Base-by-base conservation (phyloP, 2,113 vertebrate species). In the Cephalopterus ornatus region DNA sequence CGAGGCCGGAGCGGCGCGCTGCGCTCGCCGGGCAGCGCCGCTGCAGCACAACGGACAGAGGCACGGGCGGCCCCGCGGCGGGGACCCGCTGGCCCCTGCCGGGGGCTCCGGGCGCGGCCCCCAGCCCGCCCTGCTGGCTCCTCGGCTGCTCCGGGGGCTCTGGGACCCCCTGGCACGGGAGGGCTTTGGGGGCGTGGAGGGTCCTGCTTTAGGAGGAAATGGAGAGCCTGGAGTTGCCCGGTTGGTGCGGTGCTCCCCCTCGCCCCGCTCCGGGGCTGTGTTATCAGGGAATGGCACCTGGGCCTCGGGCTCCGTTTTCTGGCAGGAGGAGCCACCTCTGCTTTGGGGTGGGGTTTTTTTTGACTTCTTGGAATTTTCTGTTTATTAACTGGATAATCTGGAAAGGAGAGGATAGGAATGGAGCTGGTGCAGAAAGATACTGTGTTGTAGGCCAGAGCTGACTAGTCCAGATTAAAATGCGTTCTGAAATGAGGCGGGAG, bases 211-310 rank as follows among this genome's bases (percentile, higher is more conserved):
- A 17, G 0, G 2, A 15, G 28, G 28, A 80, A 62, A 66, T 24
- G 12, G 35, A 42, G 66, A 91, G 39, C 30, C 9, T 19, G 11
- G 11, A 49, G 56, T 14, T 20, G 14, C n/a, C 37, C 27, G 21
- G 12, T 0, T 13, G 72, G 33, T 53, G 7, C 8, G 33, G 11
- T 27, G 62, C 61, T 30, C 16, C 46, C 37, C 39, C 62, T 3
- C 11, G 4, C 4, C 2, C 44, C 22, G 4, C 10, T 14, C 23
- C 2, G 26, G 35, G 52, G 26, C 50, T 6, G 4, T 0, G 1
- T 85, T 96, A 97, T 96, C 95, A 63, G 77, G 52, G 35, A 44
- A 49, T 3, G 53, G 85, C 97, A 97, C 88, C 92, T 39, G 76
- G 17, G 49, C 32, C 21, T 65, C 37, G 2, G 24, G 9, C 63